These are phyloP conservation scores for Zaprionus kolodkinae DNA, from an alignment of 1,140 invertebrate genomes.

Conservation along the genomic window DNA sequence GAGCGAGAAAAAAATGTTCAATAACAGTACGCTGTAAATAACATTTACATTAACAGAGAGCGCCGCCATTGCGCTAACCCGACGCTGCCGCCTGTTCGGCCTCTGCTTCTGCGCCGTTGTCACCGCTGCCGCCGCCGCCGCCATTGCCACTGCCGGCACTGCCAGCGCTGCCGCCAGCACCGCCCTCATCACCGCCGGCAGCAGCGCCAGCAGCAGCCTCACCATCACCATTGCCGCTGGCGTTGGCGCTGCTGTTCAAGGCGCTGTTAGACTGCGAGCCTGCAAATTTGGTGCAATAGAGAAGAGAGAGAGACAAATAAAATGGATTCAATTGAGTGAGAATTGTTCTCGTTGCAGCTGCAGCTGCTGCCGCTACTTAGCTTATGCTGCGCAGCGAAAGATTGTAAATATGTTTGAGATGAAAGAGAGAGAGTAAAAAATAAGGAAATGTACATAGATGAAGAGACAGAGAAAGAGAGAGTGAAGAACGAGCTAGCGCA, in stretches of 20 bases:
- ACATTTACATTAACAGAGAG: conserved; percentile 67
- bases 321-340: conserved; percentile 4
- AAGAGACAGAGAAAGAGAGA: conserved; percentile 9
- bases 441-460: not conserved
- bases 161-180: not conserved
- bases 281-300: conserved; percentile 35
- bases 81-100: conserved; percentile 46
- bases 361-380: not conserved
- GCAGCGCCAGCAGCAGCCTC: conserved; percentile 29
- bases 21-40: conserved; percentile 57
- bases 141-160: conserved; percentile 16
- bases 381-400: conserved; percentile 2
- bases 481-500: conserved; percentile 21
- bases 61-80: conserved; percentile 52
- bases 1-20: conserved; percentile 60
- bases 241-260: conserved; percentile 54
- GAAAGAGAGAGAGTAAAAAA: not conserved
- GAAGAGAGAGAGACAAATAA: conserved; percentile 19
- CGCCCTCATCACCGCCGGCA: conserved; percentile 6
- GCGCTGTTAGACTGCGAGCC: conserved; percentile 76
- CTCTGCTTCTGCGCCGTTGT: conserved; percentile 48
- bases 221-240: conserved; percentile 38
- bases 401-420: not conserved
- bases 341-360: conserved; percentile 20
- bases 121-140: conserved; percentile 29